These are phyloP conservation scores for Siniperca knerii DNA, from an alignment of 2,113 vertebrate species.

Conservation along the genomic window DNA sequence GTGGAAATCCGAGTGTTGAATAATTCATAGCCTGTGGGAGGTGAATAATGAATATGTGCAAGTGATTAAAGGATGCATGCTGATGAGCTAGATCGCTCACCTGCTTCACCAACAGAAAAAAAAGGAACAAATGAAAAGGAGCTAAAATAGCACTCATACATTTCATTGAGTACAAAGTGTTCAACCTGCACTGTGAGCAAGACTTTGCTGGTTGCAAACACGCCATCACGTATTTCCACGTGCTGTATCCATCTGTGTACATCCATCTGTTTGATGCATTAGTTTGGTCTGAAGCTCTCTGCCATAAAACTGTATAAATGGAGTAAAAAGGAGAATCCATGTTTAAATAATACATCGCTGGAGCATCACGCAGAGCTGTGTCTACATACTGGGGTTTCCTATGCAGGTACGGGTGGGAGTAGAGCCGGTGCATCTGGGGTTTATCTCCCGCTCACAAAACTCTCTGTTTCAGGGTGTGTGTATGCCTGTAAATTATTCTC, in stretches of 20 bases:
- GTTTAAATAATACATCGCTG: constrained; percentile 70
- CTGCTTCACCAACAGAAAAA: constrained; percentile 32
- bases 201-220: constrained; percentile 5
- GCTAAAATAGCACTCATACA: constrained; percentile 23
- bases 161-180: constrained; percentile 21
- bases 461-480: constrained; percentile 11
- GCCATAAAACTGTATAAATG: constrained; percentile 36
- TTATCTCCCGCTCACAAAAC: constrained; percentile 25
- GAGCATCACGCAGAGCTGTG: constrained; percentile 60
- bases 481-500: constrained; percentile 1
- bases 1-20: constrained; percentile 73
- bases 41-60: constrained; percentile 80
- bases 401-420: constrained; percentile 1
- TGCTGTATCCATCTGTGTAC: background rate
- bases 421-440: constrained; percentile 31
- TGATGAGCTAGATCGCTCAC: constrained; percentile 68
- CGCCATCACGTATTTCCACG: background rate
- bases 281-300: background rate
- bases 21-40: constrained; percentile 77
- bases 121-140: constrained; percentile 4
- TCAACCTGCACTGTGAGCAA: background rate
- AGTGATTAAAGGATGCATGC: constrained; percentile 80
- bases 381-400: constrained; percentile 67
- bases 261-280: constrained; percentile 8
- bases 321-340: constrained; percentile 64